These are phyloP conservation scores for Mycogona germanica DNA, from an alignment of 2,888 invertebrate species.

Conservation along the genomic window DNA sequence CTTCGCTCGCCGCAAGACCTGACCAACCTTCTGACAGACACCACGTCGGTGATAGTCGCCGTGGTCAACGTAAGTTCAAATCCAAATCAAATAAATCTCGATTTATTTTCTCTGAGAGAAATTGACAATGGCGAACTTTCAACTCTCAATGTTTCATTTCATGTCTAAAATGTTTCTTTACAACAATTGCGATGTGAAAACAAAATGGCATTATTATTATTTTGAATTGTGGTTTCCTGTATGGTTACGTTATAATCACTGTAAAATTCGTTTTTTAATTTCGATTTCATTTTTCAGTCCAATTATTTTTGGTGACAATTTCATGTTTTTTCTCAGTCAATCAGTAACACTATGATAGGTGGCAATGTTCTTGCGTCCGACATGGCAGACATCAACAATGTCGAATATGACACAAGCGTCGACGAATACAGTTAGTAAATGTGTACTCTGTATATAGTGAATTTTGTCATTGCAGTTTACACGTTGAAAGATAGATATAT, in stretches of 20 bases:
- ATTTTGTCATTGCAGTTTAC: not conserved
- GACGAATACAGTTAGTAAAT: conserved; percentile 23
- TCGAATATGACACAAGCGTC: conserved; percentile 26
- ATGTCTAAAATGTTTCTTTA: too few relatives aligned
- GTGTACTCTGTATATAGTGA: not conserved
- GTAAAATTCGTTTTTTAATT: too few relatives aligned
- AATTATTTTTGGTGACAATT: too few relatives aligned
- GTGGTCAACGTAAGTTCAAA: conserved; percentile 25
- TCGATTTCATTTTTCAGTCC: too few relatives aligned
- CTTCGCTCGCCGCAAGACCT: not conserved
- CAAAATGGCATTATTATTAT: too few relatives aligned
- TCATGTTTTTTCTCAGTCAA: too few relatives aligned
- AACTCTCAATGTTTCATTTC: too few relatives aligned
- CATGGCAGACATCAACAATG: conserved; percentile 24
- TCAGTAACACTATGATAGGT: conserved; percentile 25
- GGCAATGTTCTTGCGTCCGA: conserved; percentile 26
- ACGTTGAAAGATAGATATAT: not conserved
- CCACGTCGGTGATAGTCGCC: conserved; percentile 25
- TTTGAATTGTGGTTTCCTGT: not conserved
- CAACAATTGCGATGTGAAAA: too few relatives aligned
- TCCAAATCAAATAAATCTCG: too few relatives aligned
- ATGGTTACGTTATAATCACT: too few relatives aligned
- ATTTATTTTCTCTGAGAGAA: too few relatives aligned
- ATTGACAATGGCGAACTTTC: too few relatives aligned
- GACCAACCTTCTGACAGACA: not conserved